These are phyloP conservation scores for Netta rufina DNA, from an alignment of 2,797 vertebrate genomes.

Conservation along the genomic window DNA sequence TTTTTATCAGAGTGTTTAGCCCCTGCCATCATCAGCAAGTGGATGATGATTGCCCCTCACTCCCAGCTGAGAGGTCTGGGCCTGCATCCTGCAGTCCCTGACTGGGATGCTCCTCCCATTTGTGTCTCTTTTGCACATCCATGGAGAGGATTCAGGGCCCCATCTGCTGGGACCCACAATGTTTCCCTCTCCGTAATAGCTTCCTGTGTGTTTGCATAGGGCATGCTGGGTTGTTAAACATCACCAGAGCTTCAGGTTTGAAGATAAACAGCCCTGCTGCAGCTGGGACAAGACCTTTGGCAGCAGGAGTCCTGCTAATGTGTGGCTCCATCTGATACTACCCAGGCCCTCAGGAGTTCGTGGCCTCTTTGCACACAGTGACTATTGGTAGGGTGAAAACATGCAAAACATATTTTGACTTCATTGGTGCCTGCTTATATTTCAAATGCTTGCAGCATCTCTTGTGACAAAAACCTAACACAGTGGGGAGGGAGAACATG, in stretches of 20 bases:
- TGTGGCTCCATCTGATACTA: neutral
- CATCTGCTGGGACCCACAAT: neutral
- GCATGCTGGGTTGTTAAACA: neutral
- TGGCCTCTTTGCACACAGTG: fast-evolving
- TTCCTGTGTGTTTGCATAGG: neutral
- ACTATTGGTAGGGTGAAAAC: neutral
- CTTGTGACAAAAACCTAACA: neutral
- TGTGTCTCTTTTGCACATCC: neutral
- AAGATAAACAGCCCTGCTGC: neutral
- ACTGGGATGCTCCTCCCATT: neutral
- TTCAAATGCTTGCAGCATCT: neutral
- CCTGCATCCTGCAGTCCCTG: neutral
- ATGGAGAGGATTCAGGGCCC: neutral
- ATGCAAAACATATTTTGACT: neutral
- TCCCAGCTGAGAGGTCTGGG: neutral
- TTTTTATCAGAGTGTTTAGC: neutral
- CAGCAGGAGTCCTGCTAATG: neutral
- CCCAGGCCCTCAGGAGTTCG: neutral
- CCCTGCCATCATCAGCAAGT: neutral
- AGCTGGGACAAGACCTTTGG: neutral
- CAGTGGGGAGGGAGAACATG: neutral
- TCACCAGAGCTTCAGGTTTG: neutral
- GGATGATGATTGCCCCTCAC: neutral
- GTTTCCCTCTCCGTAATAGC: neutral
- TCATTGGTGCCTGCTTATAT: neutral